Conservation (phyloP, 2,113 vertebrate genomes). For the Himantopus leucocephalus region DNA sequence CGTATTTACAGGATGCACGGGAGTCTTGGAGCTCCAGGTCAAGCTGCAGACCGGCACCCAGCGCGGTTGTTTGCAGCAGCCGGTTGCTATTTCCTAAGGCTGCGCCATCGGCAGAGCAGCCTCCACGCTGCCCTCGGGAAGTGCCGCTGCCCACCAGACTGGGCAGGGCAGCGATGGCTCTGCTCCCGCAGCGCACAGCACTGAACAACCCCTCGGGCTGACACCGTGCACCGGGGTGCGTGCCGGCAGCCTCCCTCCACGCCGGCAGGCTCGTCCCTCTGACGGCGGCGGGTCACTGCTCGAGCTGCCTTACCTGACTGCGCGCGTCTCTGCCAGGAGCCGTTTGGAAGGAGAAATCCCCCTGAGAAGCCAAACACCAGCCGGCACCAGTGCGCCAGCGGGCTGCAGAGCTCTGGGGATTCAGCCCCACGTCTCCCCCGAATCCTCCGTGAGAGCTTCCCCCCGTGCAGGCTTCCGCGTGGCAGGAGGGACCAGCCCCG, state of each 20-base stretch:
- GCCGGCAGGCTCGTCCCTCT: accelerated
- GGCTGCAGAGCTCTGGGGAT: background rate
- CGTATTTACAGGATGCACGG: background rate
- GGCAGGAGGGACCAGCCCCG: background rate
- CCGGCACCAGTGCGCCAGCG: accelerated
- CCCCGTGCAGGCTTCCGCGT: accelerated
- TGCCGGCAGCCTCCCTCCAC: accelerated
- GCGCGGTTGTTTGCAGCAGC: background rate
- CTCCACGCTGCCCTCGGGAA: accelerated
- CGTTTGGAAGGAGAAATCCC: background rate
- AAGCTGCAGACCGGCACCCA: background rate
- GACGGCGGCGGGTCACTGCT: accelerated
- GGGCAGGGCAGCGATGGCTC: background rate
- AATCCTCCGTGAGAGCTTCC: accelerated
- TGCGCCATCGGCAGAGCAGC: background rate
- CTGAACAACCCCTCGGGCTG: background rate
- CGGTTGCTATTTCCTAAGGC: background rate
- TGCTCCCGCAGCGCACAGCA: background rate
- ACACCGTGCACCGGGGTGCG: accelerated
- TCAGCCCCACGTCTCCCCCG: background rate
- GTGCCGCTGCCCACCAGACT: background rate
- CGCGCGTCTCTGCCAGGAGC: background rate
- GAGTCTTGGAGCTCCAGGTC: background rate
- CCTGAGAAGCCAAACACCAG: background rate
- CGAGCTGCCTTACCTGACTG: background rate